Percentiles rank a stretch among this genome's conserved stretches.
phyloP scores from a whole-genome alignment of 2,797 vertebrate species.

The Saxicola maurus region DNA sequence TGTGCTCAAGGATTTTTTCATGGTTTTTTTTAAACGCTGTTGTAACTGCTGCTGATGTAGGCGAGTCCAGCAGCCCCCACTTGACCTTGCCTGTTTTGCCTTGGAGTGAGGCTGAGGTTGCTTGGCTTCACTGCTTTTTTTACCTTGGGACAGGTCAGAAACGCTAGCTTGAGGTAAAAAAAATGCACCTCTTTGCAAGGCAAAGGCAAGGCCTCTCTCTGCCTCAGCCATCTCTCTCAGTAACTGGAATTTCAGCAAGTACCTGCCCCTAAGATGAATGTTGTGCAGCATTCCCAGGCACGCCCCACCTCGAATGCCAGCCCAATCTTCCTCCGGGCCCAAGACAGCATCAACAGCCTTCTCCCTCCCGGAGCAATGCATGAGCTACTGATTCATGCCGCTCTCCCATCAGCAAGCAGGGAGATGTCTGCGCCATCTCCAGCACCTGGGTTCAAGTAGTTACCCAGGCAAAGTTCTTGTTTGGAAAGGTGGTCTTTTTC shows the following conservation, averaged over 20 bases:
- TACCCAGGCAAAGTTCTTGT: not conserved
- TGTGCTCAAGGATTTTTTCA: not conserved
- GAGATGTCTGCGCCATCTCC: not conserved
- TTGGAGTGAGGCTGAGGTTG: not conserved
- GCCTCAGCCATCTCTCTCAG: not conserved
- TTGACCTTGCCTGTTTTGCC: not conserved
- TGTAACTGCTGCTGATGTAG: not conserved
- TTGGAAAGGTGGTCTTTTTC: not conserved
- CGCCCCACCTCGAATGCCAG: not conserved
- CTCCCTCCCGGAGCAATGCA: not conserved
- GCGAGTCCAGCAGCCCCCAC: not conserved
- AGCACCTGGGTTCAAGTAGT: not conserved
- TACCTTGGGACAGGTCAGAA: not conserved
- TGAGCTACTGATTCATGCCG: not conserved
- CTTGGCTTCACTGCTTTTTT: not conserved
- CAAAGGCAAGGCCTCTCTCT: not conserved
- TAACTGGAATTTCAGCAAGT: slow-evolving; percentile 43
- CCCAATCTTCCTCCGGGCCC: not conserved
- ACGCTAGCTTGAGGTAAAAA: not conserved
- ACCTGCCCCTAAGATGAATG: slow-evolving; percentile 45
- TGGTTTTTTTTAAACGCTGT: not conserved
- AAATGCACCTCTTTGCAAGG: not conserved
- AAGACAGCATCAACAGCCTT: slow-evolving; percentile 8
- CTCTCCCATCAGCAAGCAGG: not conserved
- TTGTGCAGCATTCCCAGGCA: slow-evolving; percentile 30